Conservation (phyloP, 1,140 invertebrate species). For the Drosophila leontia region DNA sequence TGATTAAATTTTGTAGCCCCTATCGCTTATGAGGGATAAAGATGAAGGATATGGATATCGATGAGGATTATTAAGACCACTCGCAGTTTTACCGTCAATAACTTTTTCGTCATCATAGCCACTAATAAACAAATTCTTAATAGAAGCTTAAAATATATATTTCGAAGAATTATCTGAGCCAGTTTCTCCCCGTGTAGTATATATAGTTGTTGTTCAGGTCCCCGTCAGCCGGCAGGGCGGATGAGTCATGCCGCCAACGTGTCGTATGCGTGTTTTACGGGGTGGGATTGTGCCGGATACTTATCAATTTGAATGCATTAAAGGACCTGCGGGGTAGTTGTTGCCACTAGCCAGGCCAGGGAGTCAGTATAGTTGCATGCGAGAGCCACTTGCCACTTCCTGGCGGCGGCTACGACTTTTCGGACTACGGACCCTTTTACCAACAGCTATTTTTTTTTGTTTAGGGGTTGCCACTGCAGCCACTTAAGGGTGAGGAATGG, state of each 20-base stretch:
- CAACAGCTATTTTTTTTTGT: not conserved
- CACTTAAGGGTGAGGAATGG: not conserved
- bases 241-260: conserved; percentile 64
- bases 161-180: no score
- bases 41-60: no score
- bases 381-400: conserved; percentile 36
- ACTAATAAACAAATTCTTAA: no score
- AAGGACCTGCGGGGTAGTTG: conserved; percentile 12
- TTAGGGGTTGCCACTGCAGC: conserved; percentile 12
- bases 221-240: conserved; percentile 2
- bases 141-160: no score
- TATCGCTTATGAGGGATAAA: no score
- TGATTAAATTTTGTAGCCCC: no score
- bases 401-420: conserved; percentile 16
- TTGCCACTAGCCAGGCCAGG: not conserved
- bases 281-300: conserved; percentile 16
- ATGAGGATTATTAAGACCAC: no score
- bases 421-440: conserved; percentile 12
- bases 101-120: no score
- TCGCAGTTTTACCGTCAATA: no score
- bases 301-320: conserved; percentile 51
- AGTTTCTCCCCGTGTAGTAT: conserved; percentile 13
- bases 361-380: conserved; percentile 22
- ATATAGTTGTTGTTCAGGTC: conserved; percentile 1
- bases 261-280: conserved; percentile 63